A percentile compares a stretch with the other conserved stretches of the same genome.
phyloP scores from a whole-genome alignment of 2,113 vertebrate genomes.

The Chaenogobius annularis region DNA sequence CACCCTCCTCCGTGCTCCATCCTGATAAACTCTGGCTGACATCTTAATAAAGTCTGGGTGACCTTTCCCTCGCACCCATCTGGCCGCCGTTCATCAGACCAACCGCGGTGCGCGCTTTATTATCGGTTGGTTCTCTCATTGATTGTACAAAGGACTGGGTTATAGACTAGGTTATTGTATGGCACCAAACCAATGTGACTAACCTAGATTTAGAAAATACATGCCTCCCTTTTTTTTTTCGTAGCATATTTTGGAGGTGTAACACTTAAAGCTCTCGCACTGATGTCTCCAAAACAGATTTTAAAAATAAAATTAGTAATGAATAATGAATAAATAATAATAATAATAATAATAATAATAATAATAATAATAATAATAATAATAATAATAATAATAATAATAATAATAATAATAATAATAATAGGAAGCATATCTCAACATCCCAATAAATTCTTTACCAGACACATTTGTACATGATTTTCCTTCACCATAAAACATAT shows the following conservation, averaged over 20 bases:
- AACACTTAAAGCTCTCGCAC: too few species aligned
- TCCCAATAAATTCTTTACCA: too few species aligned
- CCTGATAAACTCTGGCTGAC: slow-evolving; percentile 48
- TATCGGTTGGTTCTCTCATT: slow-evolving; percentile 1
- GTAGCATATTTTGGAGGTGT: background rate
- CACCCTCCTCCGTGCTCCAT: slow-evolving; percentile 30
- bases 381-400: too few species aligned
- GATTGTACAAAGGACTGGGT: slow-evolving; percentile 16
- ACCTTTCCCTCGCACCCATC: slow-evolving; percentile 38
- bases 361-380: too few species aligned
- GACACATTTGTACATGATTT: too few species aligned
- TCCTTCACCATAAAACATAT: too few species aligned
- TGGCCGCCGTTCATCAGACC: slow-evolving; percentile 14
- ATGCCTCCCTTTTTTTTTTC: background rate
- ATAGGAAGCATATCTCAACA: too few species aligned
- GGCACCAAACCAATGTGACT: background rate
- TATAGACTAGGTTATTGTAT: slow-evolving; percentile 13
- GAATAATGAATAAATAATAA: too few species aligned
- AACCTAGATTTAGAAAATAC: background rate
- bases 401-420: too few species aligned
- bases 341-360: too few species aligned
- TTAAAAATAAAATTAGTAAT: too few species aligned
- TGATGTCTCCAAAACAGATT: background rate
- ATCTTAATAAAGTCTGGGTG: slow-evolving; percentile 47
- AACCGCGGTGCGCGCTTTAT: background rate